Conservation (phyloP, 2,888 invertebrate genomes). For the Horisme vitalbata region DNA sequence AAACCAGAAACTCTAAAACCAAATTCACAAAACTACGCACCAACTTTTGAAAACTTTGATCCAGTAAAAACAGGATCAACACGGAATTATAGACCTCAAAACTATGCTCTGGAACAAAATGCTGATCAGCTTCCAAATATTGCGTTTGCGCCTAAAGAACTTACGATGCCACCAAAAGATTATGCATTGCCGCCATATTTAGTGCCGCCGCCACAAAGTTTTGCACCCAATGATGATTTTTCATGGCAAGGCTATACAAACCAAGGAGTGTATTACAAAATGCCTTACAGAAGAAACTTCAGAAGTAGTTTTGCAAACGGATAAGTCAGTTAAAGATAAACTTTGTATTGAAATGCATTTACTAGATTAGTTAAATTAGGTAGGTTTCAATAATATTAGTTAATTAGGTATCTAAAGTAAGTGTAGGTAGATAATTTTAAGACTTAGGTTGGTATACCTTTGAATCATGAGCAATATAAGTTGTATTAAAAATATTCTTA, state of each 20-base stretch:
- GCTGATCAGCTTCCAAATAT: no score
- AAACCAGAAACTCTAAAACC: conserved; percentile 4
- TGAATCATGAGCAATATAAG: no score
- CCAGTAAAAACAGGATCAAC: not conserved
- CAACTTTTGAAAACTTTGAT: not conserved
- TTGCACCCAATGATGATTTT: conserved; percentile 9
- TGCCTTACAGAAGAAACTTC: conserved; percentile 8
- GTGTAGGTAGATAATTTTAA: no score
- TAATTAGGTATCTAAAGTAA: no score
- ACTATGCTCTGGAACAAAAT: not conserved
- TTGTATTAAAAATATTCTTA: no score
- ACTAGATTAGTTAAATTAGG: conserved; percentile 8
- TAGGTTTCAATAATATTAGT: no score
- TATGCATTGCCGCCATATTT: not conserved
- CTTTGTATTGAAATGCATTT: conserved; percentile 17
- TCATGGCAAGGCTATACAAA: conserved; percentile 7
- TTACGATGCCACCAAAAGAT: not conserved
- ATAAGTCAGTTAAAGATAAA: not conserved
- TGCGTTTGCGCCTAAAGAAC: conserved; percentile 1
- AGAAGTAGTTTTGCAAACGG: conserved; percentile 3
- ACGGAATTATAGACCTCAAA: not conserved
- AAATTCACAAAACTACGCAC: not conserved
- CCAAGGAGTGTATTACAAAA: not conserved
- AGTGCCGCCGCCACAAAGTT: conserved; percentile 3
- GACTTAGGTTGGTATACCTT: no score